Percentiles rank a stretch among this genome's conserved stretches.
These are phyloP conservation scores for Andrena praecox DNA, from an alignment of 2,888 invertebrate genomes.

Conservation along the genomic window DNA sequence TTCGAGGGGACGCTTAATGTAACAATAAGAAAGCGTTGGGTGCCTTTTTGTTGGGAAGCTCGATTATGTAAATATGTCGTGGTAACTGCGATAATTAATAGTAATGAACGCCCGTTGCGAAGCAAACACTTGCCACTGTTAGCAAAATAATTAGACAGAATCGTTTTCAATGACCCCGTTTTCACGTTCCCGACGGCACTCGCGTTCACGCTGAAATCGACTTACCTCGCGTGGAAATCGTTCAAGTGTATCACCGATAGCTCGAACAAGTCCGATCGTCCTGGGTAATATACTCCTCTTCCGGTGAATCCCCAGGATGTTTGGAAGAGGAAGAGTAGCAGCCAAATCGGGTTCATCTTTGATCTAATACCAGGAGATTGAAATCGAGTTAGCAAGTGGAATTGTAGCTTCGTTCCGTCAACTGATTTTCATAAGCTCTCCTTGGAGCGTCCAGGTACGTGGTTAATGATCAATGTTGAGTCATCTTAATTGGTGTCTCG, in stretches of 20 bases:
- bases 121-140: not conserved
- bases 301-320: slow-evolving; percentile 72
- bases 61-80: too few relatives aligned
- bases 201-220: slow-evolving; percentile 40
- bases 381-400: not conserved
- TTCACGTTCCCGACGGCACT: not conserved
- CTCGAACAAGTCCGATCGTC: slow-evolving; percentile 85
- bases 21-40: too few relatives aligned
- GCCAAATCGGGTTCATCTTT: slow-evolving; percentile 45
- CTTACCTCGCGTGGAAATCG: slow-evolving; percentile 88
- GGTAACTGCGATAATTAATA: not conserved
- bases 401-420: not conserved
- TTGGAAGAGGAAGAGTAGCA: slow-evolving; percentile 48
- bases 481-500: not conserved
- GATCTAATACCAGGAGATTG: not conserved
- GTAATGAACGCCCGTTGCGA: not conserved
- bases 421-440: not conserved
- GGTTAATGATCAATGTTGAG: not conserved
- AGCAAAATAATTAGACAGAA: slow-evolving; percentile 19
- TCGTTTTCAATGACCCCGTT: slow-evolving; percentile 20
- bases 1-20: too few relatives aligned
- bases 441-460: not conserved
- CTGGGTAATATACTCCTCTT: slow-evolving; percentile 71
- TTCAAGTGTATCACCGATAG: slow-evolving; percentile 87
- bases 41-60: too few relatives aligned